Conservation (phyloP, 2,888 invertebrate species). For the Neocrepidodera transversa region DNA sequence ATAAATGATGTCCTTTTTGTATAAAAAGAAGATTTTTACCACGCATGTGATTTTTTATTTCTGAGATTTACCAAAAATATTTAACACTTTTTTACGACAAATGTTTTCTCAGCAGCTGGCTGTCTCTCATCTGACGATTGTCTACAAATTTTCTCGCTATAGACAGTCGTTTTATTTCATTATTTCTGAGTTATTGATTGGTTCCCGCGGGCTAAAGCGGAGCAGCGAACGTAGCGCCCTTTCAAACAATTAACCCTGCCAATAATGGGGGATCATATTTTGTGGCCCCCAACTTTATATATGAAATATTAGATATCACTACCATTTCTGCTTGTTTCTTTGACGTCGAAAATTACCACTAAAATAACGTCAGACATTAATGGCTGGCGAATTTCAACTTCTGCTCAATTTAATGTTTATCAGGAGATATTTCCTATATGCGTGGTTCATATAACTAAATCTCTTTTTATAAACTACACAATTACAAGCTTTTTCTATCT, state of each 20-base stretch:
- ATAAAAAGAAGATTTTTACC: too few relatives aligned
- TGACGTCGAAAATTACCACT: conserved; percentile 39
- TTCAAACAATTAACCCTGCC: conserved; percentile 60
- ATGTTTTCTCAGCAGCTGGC: neutral
- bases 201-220: conserved; percentile 44
- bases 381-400: conserved; percentile 34
- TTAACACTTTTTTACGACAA: too few relatives aligned
- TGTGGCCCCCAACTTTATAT: conserved; percentile 42
- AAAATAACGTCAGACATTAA: conserved; percentile 35
- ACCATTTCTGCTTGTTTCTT: conserved; percentile 37
- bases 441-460: too few relatives aligned
- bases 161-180: conserved; percentile 55
- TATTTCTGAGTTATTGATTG: conserved; percentile 55
- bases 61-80: too few relatives aligned
- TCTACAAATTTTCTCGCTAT: conserved; percentile 54
- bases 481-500: too few relatives aligned
- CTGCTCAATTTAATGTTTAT: conserved; percentile 31
- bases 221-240: conserved; percentile 53
- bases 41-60: too few relatives aligned
- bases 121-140: conserved; percentile 56
- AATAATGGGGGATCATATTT: conserved; percentile 57
- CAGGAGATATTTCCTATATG: conserved; percentile 22
- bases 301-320: conserved; percentile 44
- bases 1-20: too few relatives aligned
- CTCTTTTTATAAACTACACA: too few relatives aligned